Evolutionary conservation across 2,797 vertebrate species (phyloP).

Genomic region (Epinephelus awoara): DNA sequence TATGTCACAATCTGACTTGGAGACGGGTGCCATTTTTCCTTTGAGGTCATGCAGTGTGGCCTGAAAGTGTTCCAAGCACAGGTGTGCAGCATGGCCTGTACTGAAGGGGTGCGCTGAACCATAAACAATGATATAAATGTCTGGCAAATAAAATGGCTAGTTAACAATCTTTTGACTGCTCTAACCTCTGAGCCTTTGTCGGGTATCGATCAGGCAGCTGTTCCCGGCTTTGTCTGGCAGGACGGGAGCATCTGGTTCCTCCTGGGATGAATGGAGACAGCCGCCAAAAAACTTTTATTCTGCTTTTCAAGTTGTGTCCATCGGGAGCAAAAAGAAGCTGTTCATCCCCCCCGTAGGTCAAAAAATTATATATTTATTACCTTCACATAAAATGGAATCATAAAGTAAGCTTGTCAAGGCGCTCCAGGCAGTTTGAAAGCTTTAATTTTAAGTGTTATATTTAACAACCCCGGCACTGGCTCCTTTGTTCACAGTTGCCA

Average conservation of each 20-base stretch:
- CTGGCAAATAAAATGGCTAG: constrained; percentile 90
- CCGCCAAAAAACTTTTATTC: constrained; percentile 56
- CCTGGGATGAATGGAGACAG: constrained; percentile 74
- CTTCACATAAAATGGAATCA: constrained; percentile 34
- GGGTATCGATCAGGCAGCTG: constrained; percentile 90
- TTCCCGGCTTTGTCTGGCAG: constrained; percentile 82
- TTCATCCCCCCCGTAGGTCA: constrained; percentile 5
- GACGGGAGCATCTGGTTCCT: constrained; percentile 80
- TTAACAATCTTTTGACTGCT: constrained; percentile 91
- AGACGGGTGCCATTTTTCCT: constrained; percentile 15
- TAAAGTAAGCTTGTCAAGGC: constrained; percentile 1
- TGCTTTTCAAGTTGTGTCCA: constrained; percentile 54
- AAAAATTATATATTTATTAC: constrained; percentile 14
- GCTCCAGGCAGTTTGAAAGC: constrained; percentile 39
- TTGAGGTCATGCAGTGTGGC: constrained; percentile 72
- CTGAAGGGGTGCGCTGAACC: constrained; percentile 85
- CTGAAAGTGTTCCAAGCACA: constrained; percentile 82
- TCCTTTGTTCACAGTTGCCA: constrained; percentile 64
- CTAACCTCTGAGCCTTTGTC: constrained; percentile 88
- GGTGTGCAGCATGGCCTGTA: constrained; percentile 81
- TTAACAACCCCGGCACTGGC: constrained; percentile 37
- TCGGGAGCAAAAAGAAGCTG: constrained; percentile 23
- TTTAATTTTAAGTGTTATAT: constrained; percentile 62
- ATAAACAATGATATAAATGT: constrained; percentile 90
- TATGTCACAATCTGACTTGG: not conserved